Base-by-base conservation (phyloP, 2,888 invertebrate genomes). In the Spisula subtruncata region DNA sequence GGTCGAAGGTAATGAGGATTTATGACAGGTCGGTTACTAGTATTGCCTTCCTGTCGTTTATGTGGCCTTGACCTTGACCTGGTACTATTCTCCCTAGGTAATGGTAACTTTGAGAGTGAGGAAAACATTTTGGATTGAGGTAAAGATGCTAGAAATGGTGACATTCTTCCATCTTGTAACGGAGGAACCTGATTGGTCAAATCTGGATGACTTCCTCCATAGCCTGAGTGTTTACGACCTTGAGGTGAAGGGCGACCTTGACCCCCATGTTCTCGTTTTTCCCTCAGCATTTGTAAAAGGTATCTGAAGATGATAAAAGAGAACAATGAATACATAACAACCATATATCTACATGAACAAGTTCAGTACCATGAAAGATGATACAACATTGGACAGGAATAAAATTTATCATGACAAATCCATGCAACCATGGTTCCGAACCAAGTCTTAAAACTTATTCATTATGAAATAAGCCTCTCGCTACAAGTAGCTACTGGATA, bases 171-270 rank as follows among this genome's bases (percentile, higher is more conserved):
- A 80, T 91, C 91, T 75, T 89, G 81, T 12, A 86, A 88, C 48
- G 85, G 84, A 51, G 83, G 90, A 80, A 89, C 83, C 51, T 91
- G 93, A 51, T 89, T 84, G 12, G 93, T 89, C 18, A 95, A 91
- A 85, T 95, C 95, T 29, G 95, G 95, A 83, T 95, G 95, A 85
- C 95, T 95, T 25, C 94, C 93, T 25, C 94, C 93, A 79, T 93
- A 93, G 41, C 92, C 90, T 16, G 88, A 75, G 29, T 87, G 86
- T 41, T 92, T 88, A 18, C 91, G 91, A 66, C 91, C 87, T 25
- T 88, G 83, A 1, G 92, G 91, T 2, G 86, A 88, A 1, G 87
- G 86, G 10, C 85, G 85, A 32, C 85, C 87, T 29, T 85, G 81
- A n/a, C 81, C 71, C 20, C 92, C 91, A 83, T 91, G 89, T 85